Base-by-base conservation (phyloP, 2,113 vertebrate genomes). In the Hippocampus abdominalis region DNA sequence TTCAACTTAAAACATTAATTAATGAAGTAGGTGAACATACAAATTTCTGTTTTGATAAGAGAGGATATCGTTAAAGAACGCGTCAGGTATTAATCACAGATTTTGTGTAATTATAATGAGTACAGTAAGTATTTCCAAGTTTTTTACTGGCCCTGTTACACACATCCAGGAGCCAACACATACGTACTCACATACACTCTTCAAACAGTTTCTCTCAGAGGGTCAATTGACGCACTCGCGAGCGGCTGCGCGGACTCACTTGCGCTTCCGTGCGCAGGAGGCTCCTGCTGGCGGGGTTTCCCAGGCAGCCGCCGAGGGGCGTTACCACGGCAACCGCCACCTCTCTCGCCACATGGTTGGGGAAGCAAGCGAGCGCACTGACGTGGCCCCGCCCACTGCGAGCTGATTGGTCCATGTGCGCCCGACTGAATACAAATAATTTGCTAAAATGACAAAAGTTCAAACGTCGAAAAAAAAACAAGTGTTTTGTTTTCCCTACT, bases 291-390 rank as follows among this genome's bases (percentile, higher is more conserved):
- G 94, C 9, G 32, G 57, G 57, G 57, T 8, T 60, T 36, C 29
- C 57, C 57, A 60, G 57, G 57, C 27, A 20, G 57, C 8, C 29
- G 44, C 95, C 95, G 44, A 98, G 91, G 15, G 96, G 95, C 74
- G 94, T 95, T 68, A 98, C 95, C 85, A 98, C 95, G 0, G 95
- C 93, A 74, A 95, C 96, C 15, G 96, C 95, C 84, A 98, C 96
- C 68, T 98, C 96, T 46, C 94, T 94, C 32, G 95, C 96, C 86
- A 97, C 96, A 0, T 56, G 93, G 62, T 94, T 92, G 63, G 96
- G 96, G 76, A 95, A 98, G 85, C 94, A 94, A 87, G 98, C 95
- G 81, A 98, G 92, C 12, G 97, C 96, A 20, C 96, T 98, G 81
- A 95, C 93, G 81, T 96, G 94, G 59, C 96, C 94, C 84, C 95